Conservation (phyloP, 2,113 vertebrate genomes). For the Dicentrarchus labrax region DNA sequence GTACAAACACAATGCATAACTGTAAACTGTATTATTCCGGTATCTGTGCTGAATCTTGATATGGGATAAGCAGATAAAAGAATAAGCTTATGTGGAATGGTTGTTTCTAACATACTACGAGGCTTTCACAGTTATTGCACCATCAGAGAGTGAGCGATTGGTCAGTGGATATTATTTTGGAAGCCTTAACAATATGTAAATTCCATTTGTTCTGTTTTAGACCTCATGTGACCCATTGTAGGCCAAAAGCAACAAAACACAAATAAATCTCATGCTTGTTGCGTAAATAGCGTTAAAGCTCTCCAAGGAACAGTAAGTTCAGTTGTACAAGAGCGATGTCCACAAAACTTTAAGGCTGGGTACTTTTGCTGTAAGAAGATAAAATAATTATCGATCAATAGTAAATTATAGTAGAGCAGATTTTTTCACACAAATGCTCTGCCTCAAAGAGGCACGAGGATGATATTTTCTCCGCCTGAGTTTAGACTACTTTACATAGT, state of each 20-base stretch:
- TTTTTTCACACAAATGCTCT: not conserved
- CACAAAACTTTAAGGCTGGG: not conserved
- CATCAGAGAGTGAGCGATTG: constrained; percentile 3
- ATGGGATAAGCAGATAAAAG: constrained; percentile 25
- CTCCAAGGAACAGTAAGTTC: constrained; percentile 5
- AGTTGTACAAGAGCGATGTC: constrained; percentile 10
- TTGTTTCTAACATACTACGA: constrained; percentile 7
- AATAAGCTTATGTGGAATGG: constrained; percentile 10
- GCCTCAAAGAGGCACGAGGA: constrained; percentile 12
- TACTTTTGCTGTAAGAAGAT: not conserved
- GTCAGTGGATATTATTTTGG: constrained; percentile 9
- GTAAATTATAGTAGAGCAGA: not conserved
- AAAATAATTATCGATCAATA: not conserved
- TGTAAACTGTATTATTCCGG: constrained; percentile 16
- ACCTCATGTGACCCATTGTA: constrained; percentile 28
- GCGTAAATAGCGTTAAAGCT: constrained; percentile 6
- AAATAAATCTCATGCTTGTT: constrained; percentile 33
- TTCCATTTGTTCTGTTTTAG: constrained; percentile 1
- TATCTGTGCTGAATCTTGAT: constrained; percentile 16
- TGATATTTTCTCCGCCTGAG: constrained; percentile 73
- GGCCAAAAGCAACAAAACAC: constrained; percentile 45
- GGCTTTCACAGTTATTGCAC: constrained; percentile 9
- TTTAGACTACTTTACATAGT: constrained; percentile 85
- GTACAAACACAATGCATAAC: constrained; percentile 13
- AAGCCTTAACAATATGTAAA: not conserved